Percentiles rank a stretch among this genome's conserved stretches.
Conservation (phyloP, 1,140 invertebrate genomes). For the Neocloeon triangulifer region DNA sequence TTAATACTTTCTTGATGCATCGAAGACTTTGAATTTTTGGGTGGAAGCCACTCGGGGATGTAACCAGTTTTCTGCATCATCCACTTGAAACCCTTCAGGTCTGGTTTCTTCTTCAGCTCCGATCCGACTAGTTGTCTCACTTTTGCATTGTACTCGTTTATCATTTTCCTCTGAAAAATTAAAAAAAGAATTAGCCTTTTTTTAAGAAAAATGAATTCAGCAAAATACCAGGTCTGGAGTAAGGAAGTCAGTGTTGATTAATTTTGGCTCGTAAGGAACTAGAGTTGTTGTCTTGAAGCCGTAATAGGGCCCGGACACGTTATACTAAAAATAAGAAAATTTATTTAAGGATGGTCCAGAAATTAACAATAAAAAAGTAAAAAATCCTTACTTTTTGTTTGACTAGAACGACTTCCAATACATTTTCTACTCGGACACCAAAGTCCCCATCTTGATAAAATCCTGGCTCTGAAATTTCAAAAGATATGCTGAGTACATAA, state of each 20-base stretch:
- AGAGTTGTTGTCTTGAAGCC: slow-evolving; percentile 64
- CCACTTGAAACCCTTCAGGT: slow-evolving; percentile 49
- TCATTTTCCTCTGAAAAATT: slow-evolving; percentile 37
- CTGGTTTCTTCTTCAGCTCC: slow-evolving; percentile 39
- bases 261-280: slow-evolving; percentile 78
- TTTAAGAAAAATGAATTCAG: not conserved
- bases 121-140: slow-evolving; percentile 42
- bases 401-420: slow-evolving; percentile 57
- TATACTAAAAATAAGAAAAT: slow-evolving; percentile 10
- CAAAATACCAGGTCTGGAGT: slow-evolving; percentile 39
- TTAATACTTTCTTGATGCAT: too few relatives aligned
- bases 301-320: slow-evolving; percentile 18
- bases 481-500: too few relatives aligned
- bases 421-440: slow-evolving; percentile 79
- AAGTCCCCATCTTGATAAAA: slow-evolving; percentile 65
- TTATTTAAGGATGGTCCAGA: not conserved
- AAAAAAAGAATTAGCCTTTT: slow-evolving; percentile 1
- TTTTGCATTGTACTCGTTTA: slow-evolving; percentile 53
- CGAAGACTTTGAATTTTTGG: too few relatives aligned
- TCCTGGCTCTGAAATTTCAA: slow-evolving; percentile 36
- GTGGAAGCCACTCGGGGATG: slow-evolving; percentile 34
- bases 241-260: slow-evolving; percentile 60
- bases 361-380: not conserved
- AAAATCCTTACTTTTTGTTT: slow-evolving; percentile 13
- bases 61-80: slow-evolving; percentile 52